Percentiles rank a stretch among this genome's conserved stretches.
Conservation (phyloP, 2,797 vertebrate species). For the Zalophus californianus region DNA sequence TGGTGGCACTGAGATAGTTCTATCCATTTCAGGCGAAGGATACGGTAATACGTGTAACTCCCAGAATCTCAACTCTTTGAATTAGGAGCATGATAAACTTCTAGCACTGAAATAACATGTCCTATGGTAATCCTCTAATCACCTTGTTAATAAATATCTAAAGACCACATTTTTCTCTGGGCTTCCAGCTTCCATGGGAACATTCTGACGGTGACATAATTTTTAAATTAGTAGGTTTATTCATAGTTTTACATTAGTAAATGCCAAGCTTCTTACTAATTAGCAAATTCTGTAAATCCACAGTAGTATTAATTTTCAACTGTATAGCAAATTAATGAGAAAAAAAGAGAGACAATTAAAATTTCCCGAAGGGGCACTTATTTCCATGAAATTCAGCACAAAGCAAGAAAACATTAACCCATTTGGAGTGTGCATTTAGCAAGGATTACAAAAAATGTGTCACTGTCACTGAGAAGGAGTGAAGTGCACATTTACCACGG, state of each 20-base stretch:
- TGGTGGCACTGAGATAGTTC: neutral
- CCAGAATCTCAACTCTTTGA: neutral
- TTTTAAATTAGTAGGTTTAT: constrained; percentile 79
- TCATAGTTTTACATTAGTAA: constrained; percentile 82
- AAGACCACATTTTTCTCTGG: constrained; percentile 71
- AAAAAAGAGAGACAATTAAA: constrained; percentile 69
- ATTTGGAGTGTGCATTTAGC: neutral
- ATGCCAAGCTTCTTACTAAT: constrained; percentile 77
- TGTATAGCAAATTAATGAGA: constrained; percentile 45
- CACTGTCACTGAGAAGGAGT: neutral
- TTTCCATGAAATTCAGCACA: constrained; percentile 36
- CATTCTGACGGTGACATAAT: constrained; percentile 67
- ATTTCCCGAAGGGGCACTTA: constrained; percentile 29
- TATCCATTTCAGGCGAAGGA: neutral
- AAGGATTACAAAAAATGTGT: constrained; percentile 32
- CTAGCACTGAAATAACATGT: constrained; percentile 41
- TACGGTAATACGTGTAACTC: neutral
- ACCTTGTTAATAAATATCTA: constrained; percentile 80
- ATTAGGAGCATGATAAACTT: constrained; percentile 46
- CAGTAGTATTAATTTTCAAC: constrained; percentile 69
- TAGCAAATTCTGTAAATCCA: constrained; percentile 69
- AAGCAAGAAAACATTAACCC: constrained; percentile 43
- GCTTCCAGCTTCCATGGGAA: constrained; percentile 69
- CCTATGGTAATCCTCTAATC: constrained; percentile 73
- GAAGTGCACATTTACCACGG: neutral